These are phyloP conservation scores for Solea solea DNA, from an alignment of 2,113 vertebrate species.

Conservation along the genomic window DNA sequence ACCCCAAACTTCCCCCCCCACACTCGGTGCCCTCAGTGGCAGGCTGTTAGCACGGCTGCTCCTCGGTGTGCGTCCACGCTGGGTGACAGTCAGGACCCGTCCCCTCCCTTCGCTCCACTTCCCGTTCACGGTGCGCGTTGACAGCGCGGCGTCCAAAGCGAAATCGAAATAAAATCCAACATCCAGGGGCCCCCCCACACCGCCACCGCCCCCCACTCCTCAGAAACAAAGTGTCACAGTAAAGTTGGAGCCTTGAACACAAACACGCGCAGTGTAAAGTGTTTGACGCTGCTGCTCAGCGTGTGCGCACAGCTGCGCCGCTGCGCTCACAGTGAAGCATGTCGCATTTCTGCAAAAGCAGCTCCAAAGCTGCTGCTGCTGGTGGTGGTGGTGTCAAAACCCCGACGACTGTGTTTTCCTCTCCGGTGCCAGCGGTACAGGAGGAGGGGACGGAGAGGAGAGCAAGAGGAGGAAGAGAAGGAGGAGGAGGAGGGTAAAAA, in stretches of 20 bases:
- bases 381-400: conserved; percentile 51
- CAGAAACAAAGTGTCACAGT: conserved; percentile 40
- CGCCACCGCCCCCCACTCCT: not conserved
- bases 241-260: conserved; percentile 25
- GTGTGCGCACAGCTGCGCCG: conserved; percentile 56
- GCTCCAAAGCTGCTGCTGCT: conserved; percentile 51
- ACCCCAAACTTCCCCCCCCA: conserved; percentile 3
- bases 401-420: conserved; percentile 59
- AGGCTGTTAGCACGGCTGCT: conserved; percentile 48
- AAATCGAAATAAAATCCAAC: conserved; percentile 18
- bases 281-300: conserved; percentile 19
- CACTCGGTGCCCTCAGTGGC: conserved; percentile 49
- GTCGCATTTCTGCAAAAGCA: conserved; percentile 74
- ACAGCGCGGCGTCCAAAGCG: conserved; percentile 68
- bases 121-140: conserved; percentile 51
- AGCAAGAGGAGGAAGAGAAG: not conserved
- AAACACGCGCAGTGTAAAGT: not conserved
- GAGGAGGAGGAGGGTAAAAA: not conserved
- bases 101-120: conserved; percentile 10
- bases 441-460: conserved; percentile 7
- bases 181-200: not conserved
- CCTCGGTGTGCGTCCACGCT: conserved; percentile 59
- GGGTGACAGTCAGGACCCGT: conserved; percentile 74
- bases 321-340: conserved; percentile 69
- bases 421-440: conserved; percentile 36